Evolutionary conservation across 2,797 vertebrate genomes (phyloP).

Genomic region (Sandelia bainsii): DNA sequence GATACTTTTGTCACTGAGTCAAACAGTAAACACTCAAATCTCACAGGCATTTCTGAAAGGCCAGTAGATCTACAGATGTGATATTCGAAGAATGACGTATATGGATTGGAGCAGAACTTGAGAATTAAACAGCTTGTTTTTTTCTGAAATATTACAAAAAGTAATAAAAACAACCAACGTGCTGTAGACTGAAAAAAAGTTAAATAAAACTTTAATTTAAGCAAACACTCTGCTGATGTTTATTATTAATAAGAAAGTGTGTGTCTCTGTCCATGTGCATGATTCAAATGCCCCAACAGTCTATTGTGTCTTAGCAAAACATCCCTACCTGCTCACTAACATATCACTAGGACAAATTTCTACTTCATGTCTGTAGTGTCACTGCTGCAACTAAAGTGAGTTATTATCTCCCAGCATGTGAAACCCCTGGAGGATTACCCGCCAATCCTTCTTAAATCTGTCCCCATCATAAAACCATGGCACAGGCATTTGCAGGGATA

Average conservation of each 20-base stretch:
- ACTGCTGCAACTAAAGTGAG: slow-evolving; percentile 64
- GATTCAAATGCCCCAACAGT: neutral
- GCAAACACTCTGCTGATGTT: slow-evolving; percentile 7
- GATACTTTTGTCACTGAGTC: slow-evolving; percentile 48
- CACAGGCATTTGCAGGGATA: slow-evolving; percentile 65
- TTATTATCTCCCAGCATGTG: slow-evolving; percentile 61
- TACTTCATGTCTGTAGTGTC: slow-evolving; percentile 30
- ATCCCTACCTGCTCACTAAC: slow-evolving; percentile 2
- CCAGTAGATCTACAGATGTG: slow-evolving; percentile 25
- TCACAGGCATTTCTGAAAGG: slow-evolving; percentile 35
- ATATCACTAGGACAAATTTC: slow-evolving; percentile 13
- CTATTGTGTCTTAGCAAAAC: neutral
- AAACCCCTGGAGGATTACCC: slow-evolving; percentile 71
- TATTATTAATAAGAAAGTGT: neutral
- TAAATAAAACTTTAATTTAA: neutral
- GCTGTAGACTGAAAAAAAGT: neutral
- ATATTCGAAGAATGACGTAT: neutral
- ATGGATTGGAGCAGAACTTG: slow-evolving; percentile 7
- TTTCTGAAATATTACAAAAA: neutral
- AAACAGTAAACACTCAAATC: slow-evolving; percentile 41
- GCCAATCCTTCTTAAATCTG: slow-evolving; percentile 74
- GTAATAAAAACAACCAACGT: neutral
- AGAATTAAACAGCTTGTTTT: neutral
- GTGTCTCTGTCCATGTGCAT: neutral
- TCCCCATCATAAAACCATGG: slow-evolving; percentile 54